phyloP scores from a whole-genome alignment of 2,888 invertebrate species.

The Lasioglossum oenotherae region DNA sequence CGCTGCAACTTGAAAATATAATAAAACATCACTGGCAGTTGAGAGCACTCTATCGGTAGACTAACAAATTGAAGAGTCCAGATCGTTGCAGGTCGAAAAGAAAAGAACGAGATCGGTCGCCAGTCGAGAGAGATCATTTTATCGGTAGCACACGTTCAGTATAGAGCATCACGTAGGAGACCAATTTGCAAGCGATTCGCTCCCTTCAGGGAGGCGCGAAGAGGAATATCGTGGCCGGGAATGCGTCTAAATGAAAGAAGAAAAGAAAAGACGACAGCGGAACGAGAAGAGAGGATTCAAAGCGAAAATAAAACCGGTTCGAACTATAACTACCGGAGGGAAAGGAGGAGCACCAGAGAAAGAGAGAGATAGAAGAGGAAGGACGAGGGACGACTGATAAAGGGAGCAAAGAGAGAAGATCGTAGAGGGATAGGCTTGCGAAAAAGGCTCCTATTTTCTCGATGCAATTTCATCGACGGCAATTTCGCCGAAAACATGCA shows the following conservation, averaged over 20 bases:
- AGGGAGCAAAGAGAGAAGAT: not conserved
- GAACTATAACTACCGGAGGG: constrained; percentile 43
- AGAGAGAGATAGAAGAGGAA: not conserved
- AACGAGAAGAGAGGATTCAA: constrained; percentile 42
- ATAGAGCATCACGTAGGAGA: not conserved
- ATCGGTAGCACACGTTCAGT: not conserved
- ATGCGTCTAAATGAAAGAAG: constrained; percentile 21
- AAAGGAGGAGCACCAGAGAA: not conserved
- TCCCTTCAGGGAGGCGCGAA: constrained; percentile 51
- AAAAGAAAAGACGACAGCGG: constrained; percentile 21
- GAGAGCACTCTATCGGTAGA: not conserved
- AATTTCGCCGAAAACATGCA: constrained; percentile 75
- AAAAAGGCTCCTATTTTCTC: constrained; percentile 56
- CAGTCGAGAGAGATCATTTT: not conserved
- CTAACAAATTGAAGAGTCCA: not conserved
- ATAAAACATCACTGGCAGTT: not conserved
- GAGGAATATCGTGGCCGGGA: constrained; percentile 34
- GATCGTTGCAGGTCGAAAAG: not conserved
- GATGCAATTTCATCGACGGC: constrained; percentile 71
- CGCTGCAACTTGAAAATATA: not conserved
- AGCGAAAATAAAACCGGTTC: constrained; percentile 53
- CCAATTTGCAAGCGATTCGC: constrained; percentile 57
- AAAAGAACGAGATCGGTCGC: not conserved
- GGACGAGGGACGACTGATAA: constrained; percentile 3
- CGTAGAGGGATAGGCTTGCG: constrained; percentile 33